A percentile compares a stretch with the other conserved stretches of the same genome.
Conservation (phyloP, 2,113 vertebrate genomes). For the Saccopteryx leptura region DNA sequence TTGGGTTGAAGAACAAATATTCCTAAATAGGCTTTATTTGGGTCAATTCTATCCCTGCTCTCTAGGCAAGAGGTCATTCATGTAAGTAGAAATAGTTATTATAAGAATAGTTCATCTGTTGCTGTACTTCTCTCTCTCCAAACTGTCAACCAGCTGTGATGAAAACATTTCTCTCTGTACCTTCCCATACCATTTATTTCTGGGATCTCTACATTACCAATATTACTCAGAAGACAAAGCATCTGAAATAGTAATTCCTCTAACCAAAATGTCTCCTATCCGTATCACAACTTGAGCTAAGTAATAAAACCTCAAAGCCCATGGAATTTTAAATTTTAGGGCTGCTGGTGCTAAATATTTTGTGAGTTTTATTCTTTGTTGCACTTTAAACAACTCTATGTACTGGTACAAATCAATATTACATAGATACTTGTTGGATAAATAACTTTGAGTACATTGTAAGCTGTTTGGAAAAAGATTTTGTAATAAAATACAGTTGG, state of each 20-base stretch:
- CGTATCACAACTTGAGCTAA: not conserved
- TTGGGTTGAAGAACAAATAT: not conserved
- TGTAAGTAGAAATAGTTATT: not conserved
- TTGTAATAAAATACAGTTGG: not conserved
- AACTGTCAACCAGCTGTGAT: not conserved
- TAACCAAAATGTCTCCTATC: not conserved
- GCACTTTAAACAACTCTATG: not conserved
- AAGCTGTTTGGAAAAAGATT: not conserved
- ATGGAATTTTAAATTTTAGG: slow-evolving; percentile 10
- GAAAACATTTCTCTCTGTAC: not conserved
- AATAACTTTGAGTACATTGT: not conserved
- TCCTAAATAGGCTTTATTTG: not conserved
- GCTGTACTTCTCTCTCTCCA: not conserved
- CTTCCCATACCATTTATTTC: not conserved
- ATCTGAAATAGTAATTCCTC: not conserved
- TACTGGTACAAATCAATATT: slow-evolving; percentile 28
- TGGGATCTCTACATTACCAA: not conserved
- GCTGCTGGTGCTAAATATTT: not conserved
- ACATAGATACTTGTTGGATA: not conserved
- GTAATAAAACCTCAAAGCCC: not conserved
- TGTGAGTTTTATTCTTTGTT: not conserved
- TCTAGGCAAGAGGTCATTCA: not conserved
- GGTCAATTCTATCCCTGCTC: not conserved
- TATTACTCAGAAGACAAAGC: not conserved
- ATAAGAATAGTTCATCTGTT: not conserved